A percentile compares a stretch with the other conserved stretches of the same genome.
Conservation (phyloP, 1,140 invertebrate genomes). For the Lycorma delicatula region DNA sequence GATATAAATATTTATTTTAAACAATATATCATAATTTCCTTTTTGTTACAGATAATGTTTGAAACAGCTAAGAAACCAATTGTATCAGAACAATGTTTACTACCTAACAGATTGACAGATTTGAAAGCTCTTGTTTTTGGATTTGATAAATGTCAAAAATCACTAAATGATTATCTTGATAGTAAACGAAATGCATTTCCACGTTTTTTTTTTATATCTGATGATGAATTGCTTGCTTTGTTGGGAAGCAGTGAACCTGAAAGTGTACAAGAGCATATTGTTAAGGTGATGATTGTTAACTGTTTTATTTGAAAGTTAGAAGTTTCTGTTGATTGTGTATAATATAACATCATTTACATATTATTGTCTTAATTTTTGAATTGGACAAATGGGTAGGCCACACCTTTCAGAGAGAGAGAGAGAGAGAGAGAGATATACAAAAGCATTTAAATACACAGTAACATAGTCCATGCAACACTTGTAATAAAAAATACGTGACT, state of each 20-base stretch:
- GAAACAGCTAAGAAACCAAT: conserved; percentile 67
- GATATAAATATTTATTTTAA: too few relatives aligned
- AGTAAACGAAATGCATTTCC: conserved; percentile 78
- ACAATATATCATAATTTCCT: conserved; percentile 3
- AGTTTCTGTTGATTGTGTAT: too few relatives aligned
- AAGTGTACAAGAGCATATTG: conserved; percentile 83
- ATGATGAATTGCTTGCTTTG: conserved; percentile 82
- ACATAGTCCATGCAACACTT: too few relatives aligned
- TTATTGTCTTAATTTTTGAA: too few relatives aligned
- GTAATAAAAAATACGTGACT: too few relatives aligned
- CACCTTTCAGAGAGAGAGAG: too few relatives aligned
- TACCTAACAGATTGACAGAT: conserved; percentile 56
- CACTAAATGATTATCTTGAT: conserved; percentile 80
- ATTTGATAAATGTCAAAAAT: conserved; percentile 83
- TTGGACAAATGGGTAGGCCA: too few relatives aligned
- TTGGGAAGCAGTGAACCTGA: conserved; percentile 71
- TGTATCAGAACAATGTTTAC: conserved; percentile 66
- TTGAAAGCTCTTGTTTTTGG: conserved; percentile 61
- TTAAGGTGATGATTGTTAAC: too few relatives aligned
- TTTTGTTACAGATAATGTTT: conserved; percentile 59
- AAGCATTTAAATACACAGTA: too few relatives aligned
- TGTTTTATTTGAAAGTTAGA: too few relatives aligned
- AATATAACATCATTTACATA: too few relatives aligned
- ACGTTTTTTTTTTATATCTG: conserved; percentile 87
- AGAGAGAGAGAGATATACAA: too few relatives aligned